phyloP scores from a whole-genome alignment of 2,888 invertebrate species.

The Oligia latruncula region DNA sequence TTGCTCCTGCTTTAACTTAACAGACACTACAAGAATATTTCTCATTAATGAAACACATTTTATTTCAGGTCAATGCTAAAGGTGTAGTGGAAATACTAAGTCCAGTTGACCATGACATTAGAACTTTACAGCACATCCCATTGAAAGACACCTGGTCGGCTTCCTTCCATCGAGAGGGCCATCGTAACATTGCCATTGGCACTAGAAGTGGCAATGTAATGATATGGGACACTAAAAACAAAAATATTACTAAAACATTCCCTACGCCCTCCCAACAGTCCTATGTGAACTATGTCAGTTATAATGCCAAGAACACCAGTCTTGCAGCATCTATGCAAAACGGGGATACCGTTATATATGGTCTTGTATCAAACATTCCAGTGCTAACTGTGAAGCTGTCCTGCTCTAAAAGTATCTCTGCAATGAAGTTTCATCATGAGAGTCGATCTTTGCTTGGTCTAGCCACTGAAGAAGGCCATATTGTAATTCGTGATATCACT shows the following conservation, averaged over 20 bases:
- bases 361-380: constrained; percentile 87
- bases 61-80: constrained; percentile 85
- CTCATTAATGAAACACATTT: not conserved
- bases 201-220: constrained; percentile 86
- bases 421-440: constrained; percentile 88
- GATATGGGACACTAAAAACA: constrained; percentile 88
- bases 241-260: constrained; percentile 85
- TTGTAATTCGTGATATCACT: constrained; percentile 84
- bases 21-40: not conserved
- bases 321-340: constrained; percentile 86
- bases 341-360: constrained; percentile 87
- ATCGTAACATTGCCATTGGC: constrained; percentile 85
- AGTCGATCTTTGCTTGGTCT: constrained; percentile 84
- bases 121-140: constrained; percentile 86
- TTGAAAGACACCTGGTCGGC: constrained; percentile 87
- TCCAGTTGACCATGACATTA: constrained; percentile 83
- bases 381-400: constrained; percentile 83
- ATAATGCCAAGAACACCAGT: constrained; percentile 87
- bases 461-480: constrained; percentile 89
- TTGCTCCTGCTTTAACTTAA: not conserved
- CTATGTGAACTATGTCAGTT: constrained; percentile 83
- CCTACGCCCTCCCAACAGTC: constrained; percentile 82
- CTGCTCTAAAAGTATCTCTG: constrained; percentile 84
- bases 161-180: constrained; percentile 86
- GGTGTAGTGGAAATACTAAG: constrained; percentile 85